Percentiles rank a stretch among this genome's conserved stretches.
phyloP scores from a whole-genome alignment of 2,113 vertebrate species.

The Grammomys dolichurus region DNA sequence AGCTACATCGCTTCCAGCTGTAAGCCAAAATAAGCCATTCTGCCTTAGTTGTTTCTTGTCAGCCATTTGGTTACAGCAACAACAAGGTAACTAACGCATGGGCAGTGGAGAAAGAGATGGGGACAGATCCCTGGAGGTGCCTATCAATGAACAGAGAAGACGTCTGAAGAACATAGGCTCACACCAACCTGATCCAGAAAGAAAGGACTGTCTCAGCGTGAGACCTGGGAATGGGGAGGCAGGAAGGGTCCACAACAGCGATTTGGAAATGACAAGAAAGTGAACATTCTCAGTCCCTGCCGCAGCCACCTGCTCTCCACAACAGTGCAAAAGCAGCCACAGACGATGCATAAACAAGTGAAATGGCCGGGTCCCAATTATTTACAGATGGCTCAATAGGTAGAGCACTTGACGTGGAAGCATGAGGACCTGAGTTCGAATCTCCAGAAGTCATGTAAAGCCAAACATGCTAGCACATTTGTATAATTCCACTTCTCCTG shows the following conservation, averaged over 20 bases:
- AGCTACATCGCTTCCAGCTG: neutral
- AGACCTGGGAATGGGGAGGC: neutral
- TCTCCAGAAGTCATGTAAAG: neutral
- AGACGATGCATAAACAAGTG: neutral
- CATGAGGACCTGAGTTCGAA: neutral
- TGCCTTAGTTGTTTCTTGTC: neutral
- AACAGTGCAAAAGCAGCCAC: neutral
- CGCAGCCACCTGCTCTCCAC: neutral
- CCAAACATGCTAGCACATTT: neutral
- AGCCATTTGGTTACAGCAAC: neutral
- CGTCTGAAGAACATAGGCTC: neutral
- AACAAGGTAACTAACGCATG: neutral
- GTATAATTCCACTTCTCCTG: neutral
- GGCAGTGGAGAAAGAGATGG: neutral
- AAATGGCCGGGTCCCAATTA: neutral
- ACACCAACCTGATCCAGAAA: neutral
- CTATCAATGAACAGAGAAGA: neutral
- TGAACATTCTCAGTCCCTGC: neutral
- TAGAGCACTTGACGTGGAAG: neutral
- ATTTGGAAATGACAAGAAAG: neutral
- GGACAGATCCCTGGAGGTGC: neutral
- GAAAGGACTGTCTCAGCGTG: neutral
- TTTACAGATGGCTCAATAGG: neutral
- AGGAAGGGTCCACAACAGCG: neutral
- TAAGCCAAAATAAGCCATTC: neutral